A percentile compares a stretch with the other conserved stretches of the same genome.
phyloP scores from a whole-genome alignment of 1,140 invertebrate genomes.

The Drosophila neocordata region DNA sequence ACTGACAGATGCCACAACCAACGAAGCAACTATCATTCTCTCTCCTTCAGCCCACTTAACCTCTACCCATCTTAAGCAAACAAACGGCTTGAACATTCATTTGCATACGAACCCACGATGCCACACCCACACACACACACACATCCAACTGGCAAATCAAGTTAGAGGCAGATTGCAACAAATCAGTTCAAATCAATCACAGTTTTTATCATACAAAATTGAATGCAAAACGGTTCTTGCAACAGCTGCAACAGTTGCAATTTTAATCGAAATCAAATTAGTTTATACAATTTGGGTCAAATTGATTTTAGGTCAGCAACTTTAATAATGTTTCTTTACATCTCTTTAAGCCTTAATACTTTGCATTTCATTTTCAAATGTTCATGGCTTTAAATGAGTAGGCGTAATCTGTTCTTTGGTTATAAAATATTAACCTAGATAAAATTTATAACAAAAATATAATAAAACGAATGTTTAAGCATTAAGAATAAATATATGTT shows the following conservation, averaged over 20 bases:
- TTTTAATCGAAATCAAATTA: not conserved
- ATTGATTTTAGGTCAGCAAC: not conserved
- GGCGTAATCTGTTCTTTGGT: too few relatives aligned
- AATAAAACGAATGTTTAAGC: too few relatives aligned
- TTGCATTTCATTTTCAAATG: too few relatives aligned
- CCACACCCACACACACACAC: not conserved
- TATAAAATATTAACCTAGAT: too few relatives aligned
- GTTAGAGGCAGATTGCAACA: slow-evolving; percentile 52
- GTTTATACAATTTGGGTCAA: not conserved
- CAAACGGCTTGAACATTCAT: slow-evolving; percentile 54
- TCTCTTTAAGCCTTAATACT: too few relatives aligned
- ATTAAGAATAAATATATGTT: too few relatives aligned
- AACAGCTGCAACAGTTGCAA: not conserved
- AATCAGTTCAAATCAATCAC: slow-evolving; percentile 68
- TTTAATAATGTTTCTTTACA: too few relatives aligned
- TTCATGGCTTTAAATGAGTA: too few relatives aligned
- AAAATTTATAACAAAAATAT: too few relatives aligned
- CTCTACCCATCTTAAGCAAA: slow-evolving; percentile 46
- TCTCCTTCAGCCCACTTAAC: slow-evolving; percentile 10
- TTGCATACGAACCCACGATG: slow-evolving; percentile 55
- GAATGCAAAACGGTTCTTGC: slow-evolving; percentile 13
- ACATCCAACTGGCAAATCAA: slow-evolving; percentile 42
- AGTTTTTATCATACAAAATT: slow-evolving; percentile 61
- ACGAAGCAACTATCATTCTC: not conserved
- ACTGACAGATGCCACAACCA: slow-evolving; percentile 25